phyloP scores from a whole-genome alignment of 2,113 vertebrate genomes.

The Trochalopteron elliotii region DNA sequence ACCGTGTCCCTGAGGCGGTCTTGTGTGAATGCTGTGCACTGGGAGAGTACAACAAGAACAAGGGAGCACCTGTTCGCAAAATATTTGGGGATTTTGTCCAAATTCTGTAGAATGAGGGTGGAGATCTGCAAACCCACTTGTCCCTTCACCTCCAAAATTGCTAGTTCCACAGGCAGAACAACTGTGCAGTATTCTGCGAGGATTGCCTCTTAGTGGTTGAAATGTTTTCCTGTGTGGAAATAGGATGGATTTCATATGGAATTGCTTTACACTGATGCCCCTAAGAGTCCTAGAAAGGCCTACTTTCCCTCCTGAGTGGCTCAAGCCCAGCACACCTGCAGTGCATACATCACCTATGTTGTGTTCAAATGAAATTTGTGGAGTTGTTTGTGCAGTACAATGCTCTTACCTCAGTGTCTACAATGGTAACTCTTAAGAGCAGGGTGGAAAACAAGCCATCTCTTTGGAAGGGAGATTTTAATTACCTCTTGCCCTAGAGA shows the following conservation, averaged over 20 bases:
- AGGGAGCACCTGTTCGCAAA: background rate
- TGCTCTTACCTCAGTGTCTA: background rate
- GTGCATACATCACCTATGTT: background rate
- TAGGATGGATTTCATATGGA: background rate
- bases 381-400: background rate
- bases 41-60: background rate
- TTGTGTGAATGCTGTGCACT: background rate
- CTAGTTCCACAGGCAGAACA: background rate
- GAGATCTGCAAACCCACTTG: background rate
- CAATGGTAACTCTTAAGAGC: background rate
- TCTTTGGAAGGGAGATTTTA: conserved; percentile 7
- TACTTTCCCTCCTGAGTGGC: background rate
- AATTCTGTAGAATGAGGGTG: background rate
- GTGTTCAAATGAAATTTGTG: background rate
- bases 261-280: background rate
- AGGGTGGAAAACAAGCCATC: background rate
- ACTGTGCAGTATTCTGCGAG: background rate
- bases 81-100: background rate
- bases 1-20: background rate
- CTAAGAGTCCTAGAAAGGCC: background rate
- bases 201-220: background rate
- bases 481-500: conserved; percentile 9
- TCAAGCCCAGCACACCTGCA: background rate
- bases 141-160: background rate
- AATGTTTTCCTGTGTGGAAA: background rate